These are phyloP conservation scores for Spongia lamella DNA, from an alignment of 37 sponge, comb jelly and placozoan genomes.

Conservation along the genomic window DNA sequence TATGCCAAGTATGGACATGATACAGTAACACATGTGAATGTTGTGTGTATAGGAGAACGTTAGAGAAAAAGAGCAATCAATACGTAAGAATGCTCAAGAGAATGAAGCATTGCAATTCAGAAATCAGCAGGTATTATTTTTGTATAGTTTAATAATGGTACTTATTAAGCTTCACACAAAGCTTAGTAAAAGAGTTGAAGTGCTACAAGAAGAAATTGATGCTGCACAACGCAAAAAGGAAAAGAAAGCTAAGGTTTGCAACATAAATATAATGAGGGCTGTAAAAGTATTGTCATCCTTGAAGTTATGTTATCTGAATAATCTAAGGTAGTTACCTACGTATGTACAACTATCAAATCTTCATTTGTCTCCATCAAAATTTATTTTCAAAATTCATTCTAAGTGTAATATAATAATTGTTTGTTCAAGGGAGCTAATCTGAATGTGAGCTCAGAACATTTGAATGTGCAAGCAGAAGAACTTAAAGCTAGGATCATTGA, in stretches of 20 bases:
- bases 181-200: conserved; percentile 68
- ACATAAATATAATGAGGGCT: no score
- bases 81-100: conserved; percentile 73
- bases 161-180: neutral
- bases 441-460: conserved; percentile 13
- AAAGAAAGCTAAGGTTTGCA: conserved; percentile 24
- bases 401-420: neutral
- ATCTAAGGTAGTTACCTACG: no score
- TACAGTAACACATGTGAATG: no score
- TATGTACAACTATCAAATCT: no score
- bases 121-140: conserved; percentile 65
- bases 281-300: no score
- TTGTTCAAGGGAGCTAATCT: conserved; percentile 1
- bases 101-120: conserved; percentile 77
- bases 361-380: no score
- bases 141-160: neutral
- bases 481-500: conserved; percentile 71
- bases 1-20: no score
- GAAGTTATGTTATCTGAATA: no score
- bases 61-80: conserved; percentile 48
- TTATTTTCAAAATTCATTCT: neutral
- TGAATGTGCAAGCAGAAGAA: conserved; percentile 66
- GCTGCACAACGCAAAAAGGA: conserved; percentile 22
- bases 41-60: conserved; percentile 65
- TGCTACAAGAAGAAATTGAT: conserved; percentile 63